Evolutionary conservation across 2,888 invertebrate genomes (phyloP), one percentile per base, ranked within the genome.

Genomic region (Polyploca ridens): DNA sequence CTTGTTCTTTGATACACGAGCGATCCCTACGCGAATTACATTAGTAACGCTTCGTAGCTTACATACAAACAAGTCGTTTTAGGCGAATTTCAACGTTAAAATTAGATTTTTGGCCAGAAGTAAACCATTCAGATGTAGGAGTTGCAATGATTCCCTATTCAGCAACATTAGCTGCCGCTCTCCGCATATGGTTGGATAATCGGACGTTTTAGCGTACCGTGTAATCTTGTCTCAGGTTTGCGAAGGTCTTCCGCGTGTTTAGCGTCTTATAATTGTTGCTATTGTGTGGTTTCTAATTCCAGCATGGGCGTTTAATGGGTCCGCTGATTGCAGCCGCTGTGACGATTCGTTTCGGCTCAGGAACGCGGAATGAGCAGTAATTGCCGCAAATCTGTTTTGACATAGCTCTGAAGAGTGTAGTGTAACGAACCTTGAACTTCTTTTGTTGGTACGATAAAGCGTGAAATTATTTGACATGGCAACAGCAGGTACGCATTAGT

Each of bases 261-360:
- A 77, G 72, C 75, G 74, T 82, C 72, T 71, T 75, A 77, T 82
- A 82, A 84, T 83, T 80, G 79, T 80, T 79, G 69, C 77, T 73
- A 82, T 84, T 87, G 82, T 83, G 76, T 74, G 76, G 81, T 83
- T 75, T 80, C 82, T 86, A 84, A 88, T 86, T 84, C 82, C 80
- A 77, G 83, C 79, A 86, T 89, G 86, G 91, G 87, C 87, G 90
- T 86, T 85, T 87, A 90, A 89, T 88, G 77, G 84, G 70, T 73
- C 81, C 38, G 75, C 74, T 83, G 84, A 86, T 88, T 86, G 83
- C 83, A 71, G 77, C 77, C 71, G 74, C 75, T 69, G 73, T 74
- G 67, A 73, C 81, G 75, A 86, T 88, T 87, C 82, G 86, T 68
- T 78, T 76, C 83, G 84, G 82, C 73, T 69, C 69, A 70, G 81